These are phyloP conservation scores for Cerastoderma edule DNA, from an alignment of 2,888 invertebrate genomes.

Conservation along the genomic window DNA sequence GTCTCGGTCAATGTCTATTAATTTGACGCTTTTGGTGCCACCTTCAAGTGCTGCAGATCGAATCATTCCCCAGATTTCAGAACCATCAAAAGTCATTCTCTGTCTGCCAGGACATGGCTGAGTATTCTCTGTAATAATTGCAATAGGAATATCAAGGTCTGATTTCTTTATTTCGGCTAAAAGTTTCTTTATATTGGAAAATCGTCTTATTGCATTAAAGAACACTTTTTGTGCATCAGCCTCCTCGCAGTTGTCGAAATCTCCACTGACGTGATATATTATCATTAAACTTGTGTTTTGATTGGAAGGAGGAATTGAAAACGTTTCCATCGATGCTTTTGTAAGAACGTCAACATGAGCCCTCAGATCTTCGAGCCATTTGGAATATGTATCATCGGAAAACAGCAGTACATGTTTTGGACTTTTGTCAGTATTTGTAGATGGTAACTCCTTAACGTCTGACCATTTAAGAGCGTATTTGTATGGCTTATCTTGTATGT, in stretches of 20 bases:
- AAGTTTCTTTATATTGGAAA: background rate
- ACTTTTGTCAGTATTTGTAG: background rate
- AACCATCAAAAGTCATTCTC: slow-evolving; percentile 15
- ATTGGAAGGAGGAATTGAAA: too few species aligned
- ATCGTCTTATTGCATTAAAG: background rate
- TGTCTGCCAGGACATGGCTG: background rate
- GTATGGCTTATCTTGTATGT: background rate
- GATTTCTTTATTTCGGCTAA: too few species aligned
- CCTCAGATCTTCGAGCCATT: background rate
- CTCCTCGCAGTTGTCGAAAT: background rate
- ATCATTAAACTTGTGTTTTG: background rate
- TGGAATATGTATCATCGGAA: background rate
- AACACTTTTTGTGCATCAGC: background rate
- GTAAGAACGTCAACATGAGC: background rate
- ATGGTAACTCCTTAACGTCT: background rate
- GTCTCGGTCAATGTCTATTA: slow-evolving; percentile 5
- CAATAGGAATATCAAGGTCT: too few species aligned
- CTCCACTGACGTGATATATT: background rate
- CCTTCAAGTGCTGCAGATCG: slow-evolving; percentile 26
- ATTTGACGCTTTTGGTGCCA: background rate
- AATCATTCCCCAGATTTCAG: slow-evolving; percentile 49
- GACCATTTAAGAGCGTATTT: background rate
- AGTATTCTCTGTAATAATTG: slow-evolving; percentile 6
- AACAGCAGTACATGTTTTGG: background rate
- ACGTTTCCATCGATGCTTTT: background rate